Evolutionary conservation across 1,140 invertebrate species (phyloP).

Genomic region (Megathymus violae): DNA sequence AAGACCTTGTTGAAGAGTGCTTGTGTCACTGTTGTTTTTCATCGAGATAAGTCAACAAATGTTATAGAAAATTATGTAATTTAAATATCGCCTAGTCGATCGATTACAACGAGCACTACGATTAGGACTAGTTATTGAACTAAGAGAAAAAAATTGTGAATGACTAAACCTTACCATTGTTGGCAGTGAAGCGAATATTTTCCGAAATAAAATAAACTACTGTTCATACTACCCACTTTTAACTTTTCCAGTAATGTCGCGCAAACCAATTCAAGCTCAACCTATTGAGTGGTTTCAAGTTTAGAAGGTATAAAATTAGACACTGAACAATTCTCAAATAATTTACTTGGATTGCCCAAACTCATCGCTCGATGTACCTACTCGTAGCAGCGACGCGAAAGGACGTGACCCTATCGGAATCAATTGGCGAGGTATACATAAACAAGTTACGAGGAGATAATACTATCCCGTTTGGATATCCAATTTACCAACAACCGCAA

Average conservation of each 20-base stretch:
- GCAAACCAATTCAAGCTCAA: not conserved
- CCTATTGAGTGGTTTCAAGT: not conserved
- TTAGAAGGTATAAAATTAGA: not conserved
- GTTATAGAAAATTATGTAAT: too few species aligned
- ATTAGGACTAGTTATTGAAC: too few species aligned
- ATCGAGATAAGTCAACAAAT: too few species aligned
- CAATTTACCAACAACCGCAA: slow-evolving; percentile 9
- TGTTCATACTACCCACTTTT: not conserved
- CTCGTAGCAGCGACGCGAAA: not conserved
- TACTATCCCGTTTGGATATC: slow-evolving; percentile 5
- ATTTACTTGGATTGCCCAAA: too few species aligned
- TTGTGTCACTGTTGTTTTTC: too few species aligned
- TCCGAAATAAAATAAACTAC: not conserved
- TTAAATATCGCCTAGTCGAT: too few species aligned
- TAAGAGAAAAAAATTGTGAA: too few species aligned
- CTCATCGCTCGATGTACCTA: too few species aligned
- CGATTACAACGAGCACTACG: too few species aligned
- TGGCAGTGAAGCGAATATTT: not conserved
- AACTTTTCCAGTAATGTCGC: not conserved
- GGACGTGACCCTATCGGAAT: not conserved
- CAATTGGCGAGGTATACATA: slow-evolving; percentile 1
- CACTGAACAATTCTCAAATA: too few species aligned
- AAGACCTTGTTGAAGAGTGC: too few species aligned
- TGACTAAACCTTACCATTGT: not conserved
- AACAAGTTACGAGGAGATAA: not conserved